Conservation (phyloP, 2,797 vertebrate species). For the Botia almorhae region DNA sequence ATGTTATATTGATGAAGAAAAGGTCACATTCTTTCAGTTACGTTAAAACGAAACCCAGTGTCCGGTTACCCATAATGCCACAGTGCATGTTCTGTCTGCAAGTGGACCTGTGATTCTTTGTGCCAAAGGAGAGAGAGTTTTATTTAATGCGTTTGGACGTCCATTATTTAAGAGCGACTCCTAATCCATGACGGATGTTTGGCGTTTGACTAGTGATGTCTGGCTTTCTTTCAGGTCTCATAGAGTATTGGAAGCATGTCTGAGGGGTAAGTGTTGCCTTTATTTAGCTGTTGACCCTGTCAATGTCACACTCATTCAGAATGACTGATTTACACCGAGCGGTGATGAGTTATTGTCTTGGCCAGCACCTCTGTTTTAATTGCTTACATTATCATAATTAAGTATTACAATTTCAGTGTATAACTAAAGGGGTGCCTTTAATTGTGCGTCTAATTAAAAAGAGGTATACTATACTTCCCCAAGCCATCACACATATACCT, state of each 20-base stretch:
- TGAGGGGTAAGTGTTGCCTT: constrained; percentile 65
- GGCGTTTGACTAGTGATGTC: constrained; percentile 59
- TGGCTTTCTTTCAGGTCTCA: constrained; percentile 63
- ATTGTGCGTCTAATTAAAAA: too few species aligned
- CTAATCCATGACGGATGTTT: constrained; percentile 53
- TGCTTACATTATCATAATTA: neutral
- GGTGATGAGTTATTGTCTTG: neutral
- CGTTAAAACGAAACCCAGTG: constrained; percentile 23
- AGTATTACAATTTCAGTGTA: neutral
- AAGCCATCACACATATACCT: too few species aligned
- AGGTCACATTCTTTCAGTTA: too few species aligned
- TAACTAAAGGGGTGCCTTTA: too few species aligned
- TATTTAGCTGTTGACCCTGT: constrained; percentile 58
- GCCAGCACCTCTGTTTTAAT: neutral
- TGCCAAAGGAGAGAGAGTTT: neutral
- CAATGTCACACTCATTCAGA: constrained; percentile 37
- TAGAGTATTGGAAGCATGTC: constrained; percentile 64
- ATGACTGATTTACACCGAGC: constrained; percentile 20
- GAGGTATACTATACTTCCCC: too few species aligned
- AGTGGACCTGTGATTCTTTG: constrained; percentile 20
- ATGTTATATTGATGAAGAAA: constrained; percentile 18
- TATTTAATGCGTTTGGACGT: constrained; percentile 21
- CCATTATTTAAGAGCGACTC: constrained; percentile 16
- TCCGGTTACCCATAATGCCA: neutral
- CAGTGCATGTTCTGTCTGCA: neutral